phyloP scores from a whole-genome alignment of 2,888 invertebrate species.

The Ectemnius lituratus region DNA sequence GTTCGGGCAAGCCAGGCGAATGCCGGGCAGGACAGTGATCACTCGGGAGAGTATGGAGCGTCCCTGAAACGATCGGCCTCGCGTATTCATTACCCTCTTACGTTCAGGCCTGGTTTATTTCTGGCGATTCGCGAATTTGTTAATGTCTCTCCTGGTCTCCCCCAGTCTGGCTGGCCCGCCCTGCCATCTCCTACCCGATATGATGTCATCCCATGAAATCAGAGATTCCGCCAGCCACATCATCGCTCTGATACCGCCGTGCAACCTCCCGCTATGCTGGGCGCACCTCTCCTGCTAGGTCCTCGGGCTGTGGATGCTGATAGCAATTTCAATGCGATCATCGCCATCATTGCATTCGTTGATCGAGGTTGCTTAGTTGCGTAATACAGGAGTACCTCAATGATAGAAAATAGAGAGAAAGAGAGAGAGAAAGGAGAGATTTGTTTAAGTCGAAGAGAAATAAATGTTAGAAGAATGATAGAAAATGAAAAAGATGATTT shows the following conservation, averaged over 20 bases:
- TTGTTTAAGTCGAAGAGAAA: too few species aligned
- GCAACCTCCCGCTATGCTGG: too few species aligned
- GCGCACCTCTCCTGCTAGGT: too few species aligned
- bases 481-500: too few species aligned
- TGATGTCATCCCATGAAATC: conserved; percentile 50
- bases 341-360: background rate
- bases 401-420: background rate
- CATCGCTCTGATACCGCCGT: too few species aligned
- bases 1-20: conserved; percentile 6
- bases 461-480: too few species aligned
- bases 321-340: too few species aligned
- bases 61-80: conserved; percentile 47
- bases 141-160: conserved; percentile 8
- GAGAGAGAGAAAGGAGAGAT: background rate
- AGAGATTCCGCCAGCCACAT: background rate
- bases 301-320: too few species aligned
- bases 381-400: conserved; percentile 16
- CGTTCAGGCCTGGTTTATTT: conserved; percentile 48
- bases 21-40: conserved; percentile 20
- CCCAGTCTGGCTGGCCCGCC: background rate
- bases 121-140: conserved; percentile 50
- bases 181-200: conserved; percentile 10
- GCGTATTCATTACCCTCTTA: conserved; percentile 41
- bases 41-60: conserved; percentile 40
- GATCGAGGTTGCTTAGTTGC: conserved; percentile 43